These are phyloP conservation scores for Bombus pyrosoma DNA, from an alignment of 1,140 invertebrate species.

Conservation along the genomic window DNA sequence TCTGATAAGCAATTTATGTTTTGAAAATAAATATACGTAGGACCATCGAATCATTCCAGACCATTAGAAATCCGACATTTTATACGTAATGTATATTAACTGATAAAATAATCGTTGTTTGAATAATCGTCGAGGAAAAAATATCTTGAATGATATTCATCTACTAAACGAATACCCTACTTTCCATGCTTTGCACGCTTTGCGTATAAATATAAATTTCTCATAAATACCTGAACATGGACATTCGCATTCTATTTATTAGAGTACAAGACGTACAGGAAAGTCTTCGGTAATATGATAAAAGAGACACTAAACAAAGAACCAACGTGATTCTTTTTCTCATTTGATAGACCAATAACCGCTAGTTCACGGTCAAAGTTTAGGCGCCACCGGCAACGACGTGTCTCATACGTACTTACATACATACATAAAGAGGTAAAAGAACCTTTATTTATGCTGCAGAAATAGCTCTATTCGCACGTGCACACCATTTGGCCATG, in stretches of 20 bases:
- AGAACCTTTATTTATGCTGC: slow-evolving; percentile 53
- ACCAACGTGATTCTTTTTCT: background rate
- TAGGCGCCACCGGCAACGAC: slow-evolving; percentile 48
- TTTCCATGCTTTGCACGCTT: no score
- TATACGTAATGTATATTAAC: no score
- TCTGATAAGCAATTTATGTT: slow-evolving; percentile 21
- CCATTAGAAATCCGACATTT: no score
- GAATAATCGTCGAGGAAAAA: no score
- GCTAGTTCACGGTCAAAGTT: slow-evolving; percentile 64
- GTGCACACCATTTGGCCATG: slow-evolving; percentile 68
- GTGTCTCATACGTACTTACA: background rate
- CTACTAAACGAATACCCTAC: no score
- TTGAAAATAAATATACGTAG: slow-evolving; percentile 12
- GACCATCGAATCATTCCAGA: background rate
- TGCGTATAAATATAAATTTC: no score
- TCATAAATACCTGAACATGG: no score
- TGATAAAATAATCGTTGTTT: no score
- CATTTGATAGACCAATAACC: slow-evolving; percentile 13
- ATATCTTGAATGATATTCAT: no score
- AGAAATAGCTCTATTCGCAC: slow-evolving; percentile 67
- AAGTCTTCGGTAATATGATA: background rate
- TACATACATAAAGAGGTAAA: background rate
- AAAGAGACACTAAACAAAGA: background rate
- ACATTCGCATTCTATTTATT: background rate
- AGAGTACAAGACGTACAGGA: background rate